Evolutionary conservation across 2,888 invertebrate species (phyloP).

Genomic region (Stenchaetothrips biformis): DNA sequence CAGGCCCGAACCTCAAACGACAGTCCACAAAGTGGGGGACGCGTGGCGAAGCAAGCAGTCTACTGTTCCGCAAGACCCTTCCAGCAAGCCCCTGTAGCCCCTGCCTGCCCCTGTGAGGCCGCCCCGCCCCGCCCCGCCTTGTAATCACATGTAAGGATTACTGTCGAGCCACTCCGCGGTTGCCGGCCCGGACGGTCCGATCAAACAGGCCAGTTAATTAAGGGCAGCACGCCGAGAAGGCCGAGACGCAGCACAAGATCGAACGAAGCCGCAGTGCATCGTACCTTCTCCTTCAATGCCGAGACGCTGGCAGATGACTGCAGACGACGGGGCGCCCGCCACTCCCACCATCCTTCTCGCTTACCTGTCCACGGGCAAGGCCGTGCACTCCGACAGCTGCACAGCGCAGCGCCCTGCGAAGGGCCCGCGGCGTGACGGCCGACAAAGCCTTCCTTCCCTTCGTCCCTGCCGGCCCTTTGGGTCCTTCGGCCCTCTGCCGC

Average conservation of each 20-base stretch:
- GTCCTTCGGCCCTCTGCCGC: not conserved
- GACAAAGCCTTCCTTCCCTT: too few relatives aligned
- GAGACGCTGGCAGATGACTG: not conserved
- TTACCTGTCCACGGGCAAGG: too few relatives aligned
- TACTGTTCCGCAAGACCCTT: too few relatives aligned
- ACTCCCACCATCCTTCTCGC: too few relatives aligned
- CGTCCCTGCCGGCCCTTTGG: not conserved
- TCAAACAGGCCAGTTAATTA: not conserved
- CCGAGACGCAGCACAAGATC: not conserved
- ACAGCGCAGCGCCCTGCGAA: too few relatives aligned
- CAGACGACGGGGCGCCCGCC: too few relatives aligned
- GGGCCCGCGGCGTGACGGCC: too few relatives aligned
- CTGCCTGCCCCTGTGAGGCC: too few relatives aligned
- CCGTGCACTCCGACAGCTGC: too few relatives aligned
- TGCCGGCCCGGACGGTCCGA: not conserved
- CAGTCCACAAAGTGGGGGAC: conserved; percentile 1
- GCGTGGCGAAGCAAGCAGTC: too few relatives aligned
- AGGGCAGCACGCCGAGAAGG: not conserved
- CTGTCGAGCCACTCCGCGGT: not conserved
- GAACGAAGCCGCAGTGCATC: not conserved
- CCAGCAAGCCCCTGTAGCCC: too few relatives aligned
- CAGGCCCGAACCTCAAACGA: not conserved
- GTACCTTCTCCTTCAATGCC: too few relatives aligned
- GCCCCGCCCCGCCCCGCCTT: not conserved
- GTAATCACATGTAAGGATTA: conserved; percentile 9